A percentile compares a stretch with the other conserved stretches of the same genome.
Evolutionary conservation across 2,797 vertebrate species (phyloP).

Genomic region (Macroramphosus scolopax): DNA sequence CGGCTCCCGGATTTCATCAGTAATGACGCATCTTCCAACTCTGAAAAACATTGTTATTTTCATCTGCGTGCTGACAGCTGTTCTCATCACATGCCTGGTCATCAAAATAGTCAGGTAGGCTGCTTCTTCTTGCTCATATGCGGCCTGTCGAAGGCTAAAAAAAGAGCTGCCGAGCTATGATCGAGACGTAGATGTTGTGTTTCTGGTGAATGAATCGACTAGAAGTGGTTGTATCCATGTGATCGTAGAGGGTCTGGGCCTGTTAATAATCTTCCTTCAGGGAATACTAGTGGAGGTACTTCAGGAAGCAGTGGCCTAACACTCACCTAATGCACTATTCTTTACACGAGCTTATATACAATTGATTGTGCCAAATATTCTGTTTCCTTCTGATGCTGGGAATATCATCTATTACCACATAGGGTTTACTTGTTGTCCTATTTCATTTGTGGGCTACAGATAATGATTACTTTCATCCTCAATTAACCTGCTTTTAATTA

Average conservation of each 20-base stretch:
- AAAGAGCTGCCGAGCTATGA: too few relatives aligned
- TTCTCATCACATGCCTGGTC: constrained; percentile 86
- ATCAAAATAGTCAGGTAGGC: constrained; percentile 87
- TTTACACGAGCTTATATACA: too few relatives aligned
- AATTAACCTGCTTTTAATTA: neutral
- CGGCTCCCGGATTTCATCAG: constrained; percentile 77
- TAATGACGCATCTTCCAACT: constrained; percentile 85
- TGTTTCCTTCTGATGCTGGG: too few relatives aligned
- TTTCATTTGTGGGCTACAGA: neutral
- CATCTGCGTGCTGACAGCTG: constrained; percentile 83
- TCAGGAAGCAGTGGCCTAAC: too few relatives aligned
- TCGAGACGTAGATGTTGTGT: too few relatives aligned
- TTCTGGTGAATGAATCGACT: constrained; percentile 16
- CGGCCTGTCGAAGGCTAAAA: too few relatives aligned
- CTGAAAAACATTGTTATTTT: constrained; percentile 87
- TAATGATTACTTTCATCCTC: neutral
- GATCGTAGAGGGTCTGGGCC: constrained; percentile 11
- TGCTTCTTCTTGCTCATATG: neutral
- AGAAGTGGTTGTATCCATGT: constrained; percentile 10
- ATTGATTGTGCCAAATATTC: too few relatives aligned
- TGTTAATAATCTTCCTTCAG: constrained; percentile 4
- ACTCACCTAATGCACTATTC: too few relatives aligned
- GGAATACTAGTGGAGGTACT: constrained; percentile 10
- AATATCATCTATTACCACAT: too few relatives aligned
- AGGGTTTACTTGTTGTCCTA: neutral